These are phyloP conservation scores for Ditylenchus weischeri DNA, from an alignment of 2,888 invertebrate genomes.

Conservation along the genomic window DNA sequence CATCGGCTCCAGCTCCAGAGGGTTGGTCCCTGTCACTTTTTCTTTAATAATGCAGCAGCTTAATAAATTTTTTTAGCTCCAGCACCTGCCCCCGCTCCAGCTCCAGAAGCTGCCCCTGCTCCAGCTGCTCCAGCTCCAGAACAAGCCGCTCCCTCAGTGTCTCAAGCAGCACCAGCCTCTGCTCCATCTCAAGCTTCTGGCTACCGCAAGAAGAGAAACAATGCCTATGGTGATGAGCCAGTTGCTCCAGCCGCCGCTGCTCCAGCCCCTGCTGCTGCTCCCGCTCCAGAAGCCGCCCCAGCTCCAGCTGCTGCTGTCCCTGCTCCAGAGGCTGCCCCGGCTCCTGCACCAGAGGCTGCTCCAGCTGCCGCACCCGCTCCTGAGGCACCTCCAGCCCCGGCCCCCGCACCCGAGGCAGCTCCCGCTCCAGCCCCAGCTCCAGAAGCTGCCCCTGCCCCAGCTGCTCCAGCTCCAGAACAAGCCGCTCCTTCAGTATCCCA, in stretches of 20 bases:
- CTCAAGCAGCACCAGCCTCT: conserved; percentile 29
- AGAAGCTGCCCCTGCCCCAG: conserved; percentile 17
- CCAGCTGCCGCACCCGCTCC: conserved; percentile 28
- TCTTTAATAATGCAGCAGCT: conserved; percentile 26
- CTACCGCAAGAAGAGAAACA: conserved; percentile 30
- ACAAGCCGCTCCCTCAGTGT: no score
- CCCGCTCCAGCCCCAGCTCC: conserved; percentile 27
- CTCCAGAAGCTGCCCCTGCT: no score
- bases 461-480: conserved; percentile 12
- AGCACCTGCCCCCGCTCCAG: no score
- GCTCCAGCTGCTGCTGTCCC: conserved; percentile 22
- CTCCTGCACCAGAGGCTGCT: conserved; percentile 28
- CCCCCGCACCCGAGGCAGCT: conserved; percentile 24
- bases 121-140: no score
- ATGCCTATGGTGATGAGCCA: conserved; percentile 30
- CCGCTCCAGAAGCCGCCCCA: conserved; percentile 27
- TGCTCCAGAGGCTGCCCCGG: conserved; percentile 28
- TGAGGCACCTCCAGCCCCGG: conserved; percentile 22
- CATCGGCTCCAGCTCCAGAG: no score
- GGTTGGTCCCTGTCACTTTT: no score
- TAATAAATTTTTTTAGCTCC: conserved; percentile 23
- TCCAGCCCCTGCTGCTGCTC: conserved; percentile 27
- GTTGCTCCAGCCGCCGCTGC: conserved; percentile 27
- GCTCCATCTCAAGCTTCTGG: conserved; percentile 32
- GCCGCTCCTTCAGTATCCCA: conserved; percentile 19